Evolutionary conservation across 2,113 vertebrate genomes (phyloP).

Genomic region (Scomber japonicus): DNA sequence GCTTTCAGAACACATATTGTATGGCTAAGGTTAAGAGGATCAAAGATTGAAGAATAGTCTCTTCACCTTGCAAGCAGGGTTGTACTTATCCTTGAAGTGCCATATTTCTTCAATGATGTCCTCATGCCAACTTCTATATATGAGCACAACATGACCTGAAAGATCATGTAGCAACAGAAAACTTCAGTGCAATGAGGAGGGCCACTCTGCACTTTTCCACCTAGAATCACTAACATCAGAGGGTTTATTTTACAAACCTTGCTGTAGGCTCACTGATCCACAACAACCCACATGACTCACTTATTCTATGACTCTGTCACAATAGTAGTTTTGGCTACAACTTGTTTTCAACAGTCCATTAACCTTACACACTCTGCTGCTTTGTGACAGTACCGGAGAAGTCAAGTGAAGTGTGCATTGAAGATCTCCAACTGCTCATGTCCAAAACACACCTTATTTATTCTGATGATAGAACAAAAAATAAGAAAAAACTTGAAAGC

Average conservation of each 20-base stretch:
- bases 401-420: background rate
- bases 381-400: background rate
- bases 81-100: conserved; percentile 5
- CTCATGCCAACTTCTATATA: background rate
- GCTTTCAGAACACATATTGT: conserved; percentile 22
- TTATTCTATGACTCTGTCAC: no score
- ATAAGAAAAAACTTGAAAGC: no score
- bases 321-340: background rate
- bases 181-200: background rate
- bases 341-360: background rate
- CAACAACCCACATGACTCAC: background rate
- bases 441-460: no score
- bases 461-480: no score
- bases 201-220: background rate
- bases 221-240: background rate
- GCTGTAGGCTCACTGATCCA: background rate
- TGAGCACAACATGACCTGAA: background rate
- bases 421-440: no score
- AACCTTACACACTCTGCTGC: background rate
- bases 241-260: background rate
- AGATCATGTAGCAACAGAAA: background rate
- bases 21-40: conserved; percentile 1
- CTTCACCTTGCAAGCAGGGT: conserved; percentile 35
- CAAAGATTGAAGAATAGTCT: conserved; percentile 5
- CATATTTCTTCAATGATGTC: background rate